Evolutionary conservation across 2,888 invertebrate genomes (phyloP).

Genomic region (Graphium colonna): DNA sequence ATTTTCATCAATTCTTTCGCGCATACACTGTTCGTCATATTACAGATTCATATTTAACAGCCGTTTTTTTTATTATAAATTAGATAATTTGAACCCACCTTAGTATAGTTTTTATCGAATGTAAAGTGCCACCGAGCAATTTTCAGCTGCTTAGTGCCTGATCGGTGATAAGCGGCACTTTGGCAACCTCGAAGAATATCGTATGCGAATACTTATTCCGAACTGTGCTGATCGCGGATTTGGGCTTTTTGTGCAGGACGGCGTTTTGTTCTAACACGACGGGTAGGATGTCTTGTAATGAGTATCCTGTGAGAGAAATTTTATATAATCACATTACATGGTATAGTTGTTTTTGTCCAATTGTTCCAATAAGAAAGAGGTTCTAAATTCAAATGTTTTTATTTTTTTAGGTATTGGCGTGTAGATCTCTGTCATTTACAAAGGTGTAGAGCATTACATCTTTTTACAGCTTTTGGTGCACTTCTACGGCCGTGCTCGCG

Average conservation of each 20-base stretch:
- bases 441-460: no score
- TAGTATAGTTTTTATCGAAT: conserved; percentile 43
- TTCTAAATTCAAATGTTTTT: no score
- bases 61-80: conserved; percentile 6
- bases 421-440: no score
- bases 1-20: not conserved
- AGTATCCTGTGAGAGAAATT: conserved; percentile 84
- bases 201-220: conserved; percentile 96
- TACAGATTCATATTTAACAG: not conserved
- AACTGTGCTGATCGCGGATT: conserved; percentile 90
- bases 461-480: no score
- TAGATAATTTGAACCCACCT: conserved; percentile 60
- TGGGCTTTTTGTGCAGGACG: conserved; percentile 87
- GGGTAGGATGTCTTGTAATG: conserved; percentile 85
- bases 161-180: conserved; percentile 82
- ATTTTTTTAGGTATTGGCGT: no score
- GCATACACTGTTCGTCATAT: not conserved
- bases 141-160: conserved; percentile 58
- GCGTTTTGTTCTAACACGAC: conserved; percentile 87
- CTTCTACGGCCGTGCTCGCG: no score
- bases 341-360: no score
- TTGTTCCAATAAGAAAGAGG: no score
- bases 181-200: conserved; percentile 95
- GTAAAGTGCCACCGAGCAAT: conserved; percentile 47
- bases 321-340: no score